Percentiles rank a stretch among this genome's conserved stretches.
Evolutionary conservation across 2,113 vertebrate species (phyloP).

Genomic region (Perca flavescens): DNA sequence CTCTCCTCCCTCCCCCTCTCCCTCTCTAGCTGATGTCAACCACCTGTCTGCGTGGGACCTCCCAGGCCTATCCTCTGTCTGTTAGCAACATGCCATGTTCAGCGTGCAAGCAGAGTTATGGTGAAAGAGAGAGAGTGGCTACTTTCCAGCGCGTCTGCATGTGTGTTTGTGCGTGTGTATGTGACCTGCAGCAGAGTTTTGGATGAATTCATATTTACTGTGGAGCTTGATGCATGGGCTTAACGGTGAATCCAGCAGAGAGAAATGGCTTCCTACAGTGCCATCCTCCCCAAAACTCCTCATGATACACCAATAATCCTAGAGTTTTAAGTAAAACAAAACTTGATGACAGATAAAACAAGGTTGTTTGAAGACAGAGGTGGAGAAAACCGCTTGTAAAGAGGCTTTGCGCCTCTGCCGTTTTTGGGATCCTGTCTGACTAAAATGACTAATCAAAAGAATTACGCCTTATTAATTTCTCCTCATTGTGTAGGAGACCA

Average conservation of each 20-base stretch:
- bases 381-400: conserved; percentile 12
- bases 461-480: conserved; percentile 5
- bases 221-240: conserved; percentile 1
- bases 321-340: conserved; percentile 22
- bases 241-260: conserved; percentile 29
- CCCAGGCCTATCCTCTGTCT: conserved; percentile 78
- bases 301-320: conserved; percentile 22
- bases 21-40: conserved; percentile 70
- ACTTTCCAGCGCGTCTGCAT: conserved; percentile 51
- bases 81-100: conserved; percentile 73
- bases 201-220: conserved; percentile 56
- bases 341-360: conserved; percentile 1
- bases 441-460: conserved; percentile 16
- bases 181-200: conserved; percentile 31
- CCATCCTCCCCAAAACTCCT: conserved; percentile 27
- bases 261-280: conserved; percentile 48
- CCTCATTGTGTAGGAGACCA: conserved; percentile 20
- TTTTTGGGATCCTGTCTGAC: conserved; percentile 24
- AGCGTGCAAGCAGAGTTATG: conserved; percentile 59
- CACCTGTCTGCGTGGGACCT: conserved; percentile 83
- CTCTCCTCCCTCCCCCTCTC: neutral
- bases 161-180: conserved; percentile 28
- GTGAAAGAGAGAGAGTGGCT: conserved; percentile 64
- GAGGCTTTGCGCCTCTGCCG: conserved; percentile 7
- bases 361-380: conserved; percentile 4